Evolutionary conservation across 2,797 vertebrate species (phyloP), one percentile per base, ranked within the genome.

Genomic region (Peromyscus eremicus): DNA sequence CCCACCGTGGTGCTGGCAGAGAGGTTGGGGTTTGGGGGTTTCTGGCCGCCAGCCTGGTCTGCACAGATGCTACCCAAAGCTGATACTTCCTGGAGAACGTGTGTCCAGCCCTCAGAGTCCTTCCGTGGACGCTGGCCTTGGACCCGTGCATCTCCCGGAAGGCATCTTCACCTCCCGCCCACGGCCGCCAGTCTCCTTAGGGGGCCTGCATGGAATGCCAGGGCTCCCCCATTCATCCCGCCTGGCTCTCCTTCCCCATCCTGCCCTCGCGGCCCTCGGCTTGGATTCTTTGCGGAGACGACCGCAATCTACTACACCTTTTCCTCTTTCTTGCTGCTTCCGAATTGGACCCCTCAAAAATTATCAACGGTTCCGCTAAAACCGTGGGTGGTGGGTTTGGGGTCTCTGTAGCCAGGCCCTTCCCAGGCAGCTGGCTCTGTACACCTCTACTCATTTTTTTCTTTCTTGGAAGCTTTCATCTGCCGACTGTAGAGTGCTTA

Each of bases 381-480:
- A 84, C 29, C 70, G 13, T 80, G 80, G 55, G 86, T 64, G 91
- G 60, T 64, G 0, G 94, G 84, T 89, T 52, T 10, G 40, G 77
- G 68, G 37, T 95, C 73, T 81, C 82, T 66, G 94, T 70, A 76
- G 57, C 82, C 86, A 25, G 91, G 94, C 92, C 85, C 66, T 91
- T 55, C 34, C 0, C 3, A 9, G 76, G 49, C 71, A 94, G 70
- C 79, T 23, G 76, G 84, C 75, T 93, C 13, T 37, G 85, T 7
- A 52, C 91, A 92, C 93, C 73, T 81, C 86, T 94, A 93, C 85
- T 37, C 83, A 52, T n/a, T 75, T 86, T 94, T 94, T 92, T 2
- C 29, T 23, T 88, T 43, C 94, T 95, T 92, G 97, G 93, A 96
- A 96, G 94, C 91, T 92, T 97, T 82, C 52, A 96, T 96, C 97